Base-by-base conservation (phyloP, 2,888 invertebrate genomes). In the Drosophila hawaiiensis region DNA sequence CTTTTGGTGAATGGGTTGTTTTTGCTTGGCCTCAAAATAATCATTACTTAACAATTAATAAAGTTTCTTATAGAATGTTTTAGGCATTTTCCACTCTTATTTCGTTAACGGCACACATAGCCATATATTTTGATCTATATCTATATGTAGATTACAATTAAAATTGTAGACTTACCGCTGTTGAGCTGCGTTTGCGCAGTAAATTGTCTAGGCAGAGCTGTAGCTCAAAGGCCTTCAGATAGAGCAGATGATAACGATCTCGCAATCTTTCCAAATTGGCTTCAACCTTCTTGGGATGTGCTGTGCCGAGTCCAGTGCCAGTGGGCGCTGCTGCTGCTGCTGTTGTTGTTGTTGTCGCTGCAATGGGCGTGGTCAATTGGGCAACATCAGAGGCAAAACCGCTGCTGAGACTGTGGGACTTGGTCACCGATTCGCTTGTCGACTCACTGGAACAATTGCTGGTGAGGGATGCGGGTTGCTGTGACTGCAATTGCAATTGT, bases 141-240 rank as follows among this genome's bases (percentile, higher is more conserved):
- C 3, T 1, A 19, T 7, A 19, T 47, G 7, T 43, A 50, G 33
- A 39, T 43, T 61, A 47, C 16, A 6, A 19, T 33, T 47, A 33
- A 28, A 53, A 10, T 35, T 43, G 25, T 35, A 16, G 59, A 94
- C 94, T 94, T 92, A 95, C 95, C 94, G 94, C 94, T 93, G 94
- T 94, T 90, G 94, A 95, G 91, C 95, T 95, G 91, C 95, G 95
- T 92, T 95, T 95, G 78, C 95, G 95, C 76, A 96, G 95, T 77
- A 97, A 95, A 82, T 96, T 96, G 93, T 98, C 98, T 92, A 98
- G 95, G 93, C 97, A 96, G 94, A 97, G 97, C 94, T 98, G 97
- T 96, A 98, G 97, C 95, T 98, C 98, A 91, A 98, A 95, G 65
- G 98, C 97, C 89, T 97, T 95, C 90, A 98, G 94, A 94, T 97